Base-by-base conservation (phyloP, 2,113 vertebrate genomes). In the Azemiops feae region DNA sequence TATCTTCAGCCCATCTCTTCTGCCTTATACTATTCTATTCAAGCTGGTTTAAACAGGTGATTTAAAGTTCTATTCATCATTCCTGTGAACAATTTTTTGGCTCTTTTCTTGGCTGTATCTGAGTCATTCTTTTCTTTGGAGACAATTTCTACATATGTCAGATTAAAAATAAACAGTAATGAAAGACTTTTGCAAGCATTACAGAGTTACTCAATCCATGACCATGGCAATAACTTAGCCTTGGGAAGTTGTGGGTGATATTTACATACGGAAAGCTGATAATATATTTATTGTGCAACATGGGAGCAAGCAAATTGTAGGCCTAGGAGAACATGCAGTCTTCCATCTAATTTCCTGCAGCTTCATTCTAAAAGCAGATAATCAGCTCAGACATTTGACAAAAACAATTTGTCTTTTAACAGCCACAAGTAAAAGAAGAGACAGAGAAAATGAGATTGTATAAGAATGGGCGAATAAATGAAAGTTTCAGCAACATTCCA, bases 1-100 rank as follows among this genome's bases (percentile, higher is more conserved):
- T 54, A 2, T 88, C 2, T 0, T 1, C 18, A 81, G 34, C 34
- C 7, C 69, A 16, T 18, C 0, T 89, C 9, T 55, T 4, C 86
- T 69, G 18, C 64, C 43, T 92, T 4, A 45, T 8, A n/a, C 2
- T 8, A 1, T 92, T 94, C 27, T 91, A 4, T 45, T 87, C 27
- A 69, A 53, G 60, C 30, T 92, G 23, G 91, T 94, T 54, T 9
- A 94, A 94, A 90, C 69, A 10, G 0, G 60, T 94, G 43, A 4
- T 92, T 91, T 23, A 34, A n/a, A 85, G 9, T 64, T 3, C 2
- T 55, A 0, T 43, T 85, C 5, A 11, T 58, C 86, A 74, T 12
- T 23, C 8, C 50, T 34, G 14, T 55, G 39, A 93, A 25, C 74
- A 64, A 52, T 60, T 50, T 87, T 30, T 47, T 50, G 9, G 30